phyloP scores from a whole-genome alignment of 2,113 vertebrate genomes.

The Stegastes partitus region DNA sequence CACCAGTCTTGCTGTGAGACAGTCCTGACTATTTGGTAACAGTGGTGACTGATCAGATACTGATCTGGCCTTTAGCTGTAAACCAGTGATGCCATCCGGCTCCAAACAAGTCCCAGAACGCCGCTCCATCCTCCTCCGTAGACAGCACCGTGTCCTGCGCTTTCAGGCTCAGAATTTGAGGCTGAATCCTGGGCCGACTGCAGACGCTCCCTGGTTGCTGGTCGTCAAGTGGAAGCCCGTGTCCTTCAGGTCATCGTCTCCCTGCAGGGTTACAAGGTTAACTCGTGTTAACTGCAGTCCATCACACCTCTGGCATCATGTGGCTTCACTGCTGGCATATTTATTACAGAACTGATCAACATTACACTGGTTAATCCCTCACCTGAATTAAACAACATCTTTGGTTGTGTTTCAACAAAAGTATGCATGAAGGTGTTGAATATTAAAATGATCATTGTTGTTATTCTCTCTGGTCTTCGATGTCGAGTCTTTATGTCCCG shows the following conservation, averaged over 20 bases:
- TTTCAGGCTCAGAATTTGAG: constrained; percentile 90
- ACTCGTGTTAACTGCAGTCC: not conserved
- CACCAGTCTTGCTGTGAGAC: constrained; percentile 70
- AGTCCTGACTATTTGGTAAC: constrained; percentile 67
- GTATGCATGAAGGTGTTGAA: constrained; percentile 16
- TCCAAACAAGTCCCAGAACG: constrained; percentile 45
- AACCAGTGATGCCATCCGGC: constrained; percentile 39
- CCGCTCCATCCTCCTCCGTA: constrained; percentile 18
- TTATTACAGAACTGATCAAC: constrained; percentile 13
- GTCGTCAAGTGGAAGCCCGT: constrained; percentile 97
- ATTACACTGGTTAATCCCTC: constrained; percentile 9
- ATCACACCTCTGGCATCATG: not conserved
- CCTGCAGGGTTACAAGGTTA: constrained; percentile 79
- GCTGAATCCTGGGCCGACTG: constrained; percentile 96
- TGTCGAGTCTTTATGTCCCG: not conserved
- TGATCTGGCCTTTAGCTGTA: constrained; percentile 32
- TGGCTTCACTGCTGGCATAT: constrained; percentile 1
- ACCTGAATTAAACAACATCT: not conserved
- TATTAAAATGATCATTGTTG: not conserved
- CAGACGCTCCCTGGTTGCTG: constrained; percentile 95
- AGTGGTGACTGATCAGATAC: constrained; percentile 44
- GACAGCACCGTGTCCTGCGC: constrained; percentile 5
- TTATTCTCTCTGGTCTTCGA: not conserved
- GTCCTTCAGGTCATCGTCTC: constrained; percentile 95
- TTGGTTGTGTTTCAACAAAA: constrained; percentile 12